phyloP scores from a whole-genome alignment of 2,797 vertebrate species.

The Nannoperca obscura region DNA sequence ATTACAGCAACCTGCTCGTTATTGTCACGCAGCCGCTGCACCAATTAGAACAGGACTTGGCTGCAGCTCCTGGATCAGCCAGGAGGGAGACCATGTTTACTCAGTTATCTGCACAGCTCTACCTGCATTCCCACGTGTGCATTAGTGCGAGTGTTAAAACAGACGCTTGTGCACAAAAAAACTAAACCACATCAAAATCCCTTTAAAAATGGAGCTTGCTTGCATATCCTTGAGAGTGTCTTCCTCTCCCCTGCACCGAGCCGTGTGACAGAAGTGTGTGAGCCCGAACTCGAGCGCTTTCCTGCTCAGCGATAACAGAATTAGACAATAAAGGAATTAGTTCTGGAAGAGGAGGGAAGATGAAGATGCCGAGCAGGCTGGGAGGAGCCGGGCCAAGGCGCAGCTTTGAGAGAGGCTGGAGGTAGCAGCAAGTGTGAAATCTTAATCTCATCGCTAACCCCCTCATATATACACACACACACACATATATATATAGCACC shows the following conservation, averaged over 20 bases:
- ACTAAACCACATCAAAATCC: constrained; percentile 34
- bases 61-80: constrained; percentile 22
- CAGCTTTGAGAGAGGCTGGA: constrained; percentile 52
- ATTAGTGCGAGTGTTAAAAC: background rate
- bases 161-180: background rate
- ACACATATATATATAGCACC: background rate
- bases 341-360: constrained; percentile 57
- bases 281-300: constrained; percentile 15
- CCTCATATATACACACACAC: constrained; percentile 30
- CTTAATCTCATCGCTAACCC: constrained; percentile 68
- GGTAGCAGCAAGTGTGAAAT: constrained; percentile 64
- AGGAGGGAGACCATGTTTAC: constrained; percentile 22
- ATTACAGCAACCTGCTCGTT: constrained; percentile 38
- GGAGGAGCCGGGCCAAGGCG: constrained; percentile 30
- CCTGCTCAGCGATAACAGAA: constrained; percentile 64
- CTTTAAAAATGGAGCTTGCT: constrained; percentile 32
- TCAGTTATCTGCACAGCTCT: constrained; percentile 20
- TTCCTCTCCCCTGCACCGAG: constrained; percentile 12
- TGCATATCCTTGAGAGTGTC: constrained; percentile 54
- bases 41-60: constrained; percentile 47
- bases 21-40: constrained; percentile 29
- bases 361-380: constrained; percentile 40
- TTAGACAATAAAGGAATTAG: constrained; percentile 74
- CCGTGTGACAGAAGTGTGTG: constrained; percentile 13
- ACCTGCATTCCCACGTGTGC: constrained; percentile 10